Conservation (phyloP, 2,888 invertebrate genomes). For the Poecilus cupreus region DNA sequence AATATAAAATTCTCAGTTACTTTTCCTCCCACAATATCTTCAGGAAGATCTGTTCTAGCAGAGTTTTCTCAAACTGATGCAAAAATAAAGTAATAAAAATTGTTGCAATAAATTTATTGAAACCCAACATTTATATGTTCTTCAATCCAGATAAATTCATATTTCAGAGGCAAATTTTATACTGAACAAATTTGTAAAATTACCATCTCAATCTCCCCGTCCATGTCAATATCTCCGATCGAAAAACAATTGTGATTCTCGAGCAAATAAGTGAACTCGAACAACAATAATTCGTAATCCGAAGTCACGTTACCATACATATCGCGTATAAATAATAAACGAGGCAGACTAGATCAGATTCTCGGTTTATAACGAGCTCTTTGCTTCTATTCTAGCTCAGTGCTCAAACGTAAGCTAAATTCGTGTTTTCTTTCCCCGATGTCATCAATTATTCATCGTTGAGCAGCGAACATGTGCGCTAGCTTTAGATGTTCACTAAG, state of each 20-base stretch:
- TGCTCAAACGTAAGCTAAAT: neutral
- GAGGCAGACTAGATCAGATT: slow-evolving; percentile 18
- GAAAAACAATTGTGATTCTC: neutral
- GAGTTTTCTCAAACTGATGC: too few species aligned
- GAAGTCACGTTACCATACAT: neutral
- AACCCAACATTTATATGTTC: too few species aligned
- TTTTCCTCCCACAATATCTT: too few species aligned
- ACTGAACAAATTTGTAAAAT: too few species aligned
- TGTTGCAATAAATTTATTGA: too few species aligned
- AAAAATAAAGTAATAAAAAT: too few species aligned
- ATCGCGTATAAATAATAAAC: slow-evolving; percentile 16
- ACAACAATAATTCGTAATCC: slow-evolving; percentile 10
- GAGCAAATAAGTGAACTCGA: neutral
- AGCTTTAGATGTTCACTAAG: neutral
- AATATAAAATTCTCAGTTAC: too few species aligned
- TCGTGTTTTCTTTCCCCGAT: neutral
- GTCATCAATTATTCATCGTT: slow-evolving; percentile 25
- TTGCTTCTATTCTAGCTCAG: neutral
- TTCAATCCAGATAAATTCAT: too few species aligned
- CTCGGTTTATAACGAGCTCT: slow-evolving; percentile 1
- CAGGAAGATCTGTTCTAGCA: too few species aligned
- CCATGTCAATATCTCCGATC: neutral
- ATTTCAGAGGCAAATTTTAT: too few species aligned
- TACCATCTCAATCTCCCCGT: neutral
- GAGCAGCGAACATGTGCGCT: neutral